These are phyloP conservation scores for Nematopogon swammerdamellus DNA, from an alignment of 2,888 invertebrate species.

Conservation along the genomic window DNA sequence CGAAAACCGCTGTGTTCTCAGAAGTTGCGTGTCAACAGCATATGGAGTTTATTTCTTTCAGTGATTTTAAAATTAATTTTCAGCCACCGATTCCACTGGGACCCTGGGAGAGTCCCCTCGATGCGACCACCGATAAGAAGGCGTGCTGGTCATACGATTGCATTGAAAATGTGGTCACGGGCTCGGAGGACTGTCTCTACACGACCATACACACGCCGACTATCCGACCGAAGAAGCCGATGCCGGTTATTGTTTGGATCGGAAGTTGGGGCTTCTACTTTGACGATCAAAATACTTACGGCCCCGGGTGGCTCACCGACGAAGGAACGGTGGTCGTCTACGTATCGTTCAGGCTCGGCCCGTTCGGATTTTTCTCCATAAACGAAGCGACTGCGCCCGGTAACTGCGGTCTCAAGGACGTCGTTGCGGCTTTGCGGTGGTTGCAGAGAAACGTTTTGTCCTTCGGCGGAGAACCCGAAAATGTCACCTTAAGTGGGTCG, in stretches of 20 bases:
- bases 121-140: conserved; percentile 17
- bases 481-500: conserved; percentile 47
- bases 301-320: conserved; percentile 30
- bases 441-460: conserved; percentile 32
- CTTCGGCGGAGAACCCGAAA: conserved; percentile 46
- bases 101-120: conserved; percentile 26
- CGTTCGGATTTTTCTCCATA: conserved; percentile 45
- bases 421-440: conserved; percentile 43
- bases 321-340: conserved; percentile 36
- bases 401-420: conserved; percentile 44
- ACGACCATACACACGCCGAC: conserved; percentile 33
- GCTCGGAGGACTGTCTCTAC: conserved; percentile 46
- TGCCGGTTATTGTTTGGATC: conserved; percentile 53
- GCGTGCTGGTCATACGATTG: neutral
- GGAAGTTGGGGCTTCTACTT: conserved; percentile 31
- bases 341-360: conserved; percentile 41
- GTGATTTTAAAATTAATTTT: conserved; percentile 12
- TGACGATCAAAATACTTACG: conserved; percentile 26
- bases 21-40: too few relatives aligned
- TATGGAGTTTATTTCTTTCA: too few relatives aligned
- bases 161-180: conserved; percentile 14
- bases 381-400: conserved; percentile 42
- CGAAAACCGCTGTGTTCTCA: too few relatives aligned
- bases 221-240: conserved; percentile 24
- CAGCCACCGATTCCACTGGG: conserved; percentile 30